These are phyloP conservation scores for Pogonus chalceus DNA, from an alignment of 1,140 invertebrate species.

Conservation along the genomic window DNA sequence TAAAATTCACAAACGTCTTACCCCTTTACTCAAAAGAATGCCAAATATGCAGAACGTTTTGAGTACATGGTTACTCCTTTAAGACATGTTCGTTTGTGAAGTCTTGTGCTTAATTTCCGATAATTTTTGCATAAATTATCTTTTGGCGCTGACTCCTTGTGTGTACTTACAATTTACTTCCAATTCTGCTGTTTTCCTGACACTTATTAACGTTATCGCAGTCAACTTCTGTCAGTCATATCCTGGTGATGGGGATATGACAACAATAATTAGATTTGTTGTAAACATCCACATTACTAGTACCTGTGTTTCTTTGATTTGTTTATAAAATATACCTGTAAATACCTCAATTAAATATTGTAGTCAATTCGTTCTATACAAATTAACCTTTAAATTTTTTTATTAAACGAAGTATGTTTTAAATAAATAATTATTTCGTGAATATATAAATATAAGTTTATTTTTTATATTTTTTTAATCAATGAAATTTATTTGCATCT, in stretches of 20 bases:
- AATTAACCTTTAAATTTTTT: too few relatives aligned
- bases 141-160: neutral
- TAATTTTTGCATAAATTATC: constrained; percentile 13
- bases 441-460: too few relatives aligned
- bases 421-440: too few relatives aligned
- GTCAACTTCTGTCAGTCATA: constrained; percentile 11
- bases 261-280: too few relatives aligned
- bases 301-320: too few relatives aligned
- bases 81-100: neutral
- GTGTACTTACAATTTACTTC: neutral
- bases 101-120: constrained; percentile 4
- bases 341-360: too few relatives aligned
- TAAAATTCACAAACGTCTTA: constrained; percentile 8
- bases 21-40: constrained; percentile 7
- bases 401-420: too few relatives aligned
- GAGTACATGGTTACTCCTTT: neutral
- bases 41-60: neutral
- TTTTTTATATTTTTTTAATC: too few relatives aligned
- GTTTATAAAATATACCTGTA: too few relatives aligned
- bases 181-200: neutral
- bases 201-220: neutral
- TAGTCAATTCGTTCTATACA: too few relatives aligned
- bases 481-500: too few relatives aligned
- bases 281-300: too few relatives aligned
- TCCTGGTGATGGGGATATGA: constrained; percentile 6